Conservation (phyloP, 2,888 invertebrate genomes). For the Drosophila macrospina region DNA sequence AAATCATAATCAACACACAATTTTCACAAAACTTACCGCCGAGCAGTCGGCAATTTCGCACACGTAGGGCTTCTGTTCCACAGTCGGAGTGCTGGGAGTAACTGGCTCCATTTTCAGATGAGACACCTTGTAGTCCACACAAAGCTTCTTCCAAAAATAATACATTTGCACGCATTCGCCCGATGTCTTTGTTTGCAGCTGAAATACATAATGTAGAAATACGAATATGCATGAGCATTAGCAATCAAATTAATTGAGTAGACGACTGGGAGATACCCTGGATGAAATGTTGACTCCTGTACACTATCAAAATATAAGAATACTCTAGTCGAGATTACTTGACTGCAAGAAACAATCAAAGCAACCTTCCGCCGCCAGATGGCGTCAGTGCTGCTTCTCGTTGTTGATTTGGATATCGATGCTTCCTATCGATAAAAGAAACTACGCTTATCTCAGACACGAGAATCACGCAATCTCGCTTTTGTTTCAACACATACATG, state of each 20-base stretch:
- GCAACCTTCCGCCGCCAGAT: too few species aligned
- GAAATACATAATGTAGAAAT: slow-evolving; percentile 25
- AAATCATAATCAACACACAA: neutral
- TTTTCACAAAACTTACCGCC: slow-evolving; percentile 84
- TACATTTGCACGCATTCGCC: slow-evolving; percentile 99
- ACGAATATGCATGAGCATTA: neutral
- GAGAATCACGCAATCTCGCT: too few species aligned
- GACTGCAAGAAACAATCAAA: too few species aligned
- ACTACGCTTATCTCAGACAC: too few species aligned
- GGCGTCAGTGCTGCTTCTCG: too few species aligned
- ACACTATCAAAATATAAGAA: too few species aligned
- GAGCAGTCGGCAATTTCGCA: slow-evolving; percentile 89
- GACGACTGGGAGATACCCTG: too few species aligned
- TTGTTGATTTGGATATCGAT: too few species aligned
- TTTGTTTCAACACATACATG: too few species aligned
- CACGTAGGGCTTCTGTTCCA: slow-evolving; percentile 85
- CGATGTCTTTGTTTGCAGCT: slow-evolving; percentile 93
- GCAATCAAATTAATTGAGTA: neutral
- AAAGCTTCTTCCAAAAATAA: slow-evolving; percentile 99
- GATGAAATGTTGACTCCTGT: too few species aligned
- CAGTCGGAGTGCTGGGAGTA: slow-evolving; percentile 47
- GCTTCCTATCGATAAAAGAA: too few species aligned
- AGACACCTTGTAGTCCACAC: slow-evolving; percentile 94
- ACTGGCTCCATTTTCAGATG: slow-evolving; percentile 88
- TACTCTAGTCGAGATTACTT: too few species aligned